Base-by-base conservation (phyloP, 2,797 vertebrate genomes). In the Ctenochaetus hawaiiensis region DNA sequence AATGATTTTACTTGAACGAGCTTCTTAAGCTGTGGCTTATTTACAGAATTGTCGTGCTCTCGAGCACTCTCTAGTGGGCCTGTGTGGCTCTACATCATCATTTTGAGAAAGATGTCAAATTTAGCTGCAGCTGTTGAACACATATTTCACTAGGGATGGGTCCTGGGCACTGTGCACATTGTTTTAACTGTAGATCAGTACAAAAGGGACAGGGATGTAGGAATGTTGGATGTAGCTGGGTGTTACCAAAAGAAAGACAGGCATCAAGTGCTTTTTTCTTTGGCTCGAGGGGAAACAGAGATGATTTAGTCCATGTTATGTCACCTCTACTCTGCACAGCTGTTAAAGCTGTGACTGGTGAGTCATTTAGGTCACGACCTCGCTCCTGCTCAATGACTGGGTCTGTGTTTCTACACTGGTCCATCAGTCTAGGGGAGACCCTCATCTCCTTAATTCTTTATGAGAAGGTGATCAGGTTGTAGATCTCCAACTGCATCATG, bases 301-400 rank as follows among this genome's bases (percentile, higher is more conserved):
- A 86, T 77, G 75, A 81, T 85, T 86, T 80, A 84, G 71, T 70
- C 62, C 26, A 5, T 49, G 89, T 90, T 88, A 83, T 88, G 87
- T 93, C 78, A 91, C 85, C 81, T 76, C 62, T 60, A 30, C 71
- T 79, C 80, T 67, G 66, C 77, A 72, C 86, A 88, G 88, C 87
- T 90, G 86, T 78, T 75, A 61, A 70, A 82, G 79, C 80, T 62
- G 84, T 62, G 80, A 75, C 82, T 73, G 70, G 57, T 87, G 88
- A 92, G 83, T 91, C 86, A 87, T 80, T 66, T 48, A 70, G 90
- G 85, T 90, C 84, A 65, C 14, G 65, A 87, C 84, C 90, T 85
- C 66, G 52, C 54, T 71, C 73, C 78, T 80, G 64, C 71, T 87
- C 63, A 74, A 72, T 81, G 82, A 91, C 81, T 77, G 60, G 64